Conservation (phyloP, 2,888 invertebrate species). For the Aphelenchoides bicaudatus region DNA sequence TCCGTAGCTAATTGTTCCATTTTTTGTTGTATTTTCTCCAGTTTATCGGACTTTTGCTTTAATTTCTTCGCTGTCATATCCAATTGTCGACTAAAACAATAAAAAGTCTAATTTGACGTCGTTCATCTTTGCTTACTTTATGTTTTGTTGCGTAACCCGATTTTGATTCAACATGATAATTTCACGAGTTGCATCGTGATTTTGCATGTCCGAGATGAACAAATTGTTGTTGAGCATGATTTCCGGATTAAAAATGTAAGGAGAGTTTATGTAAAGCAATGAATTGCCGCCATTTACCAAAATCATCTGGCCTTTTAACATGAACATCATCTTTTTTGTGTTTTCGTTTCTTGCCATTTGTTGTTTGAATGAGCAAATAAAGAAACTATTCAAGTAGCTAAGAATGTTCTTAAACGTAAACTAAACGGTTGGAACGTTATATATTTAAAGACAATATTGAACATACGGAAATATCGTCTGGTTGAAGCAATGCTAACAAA, state of each 20-base stretch:
- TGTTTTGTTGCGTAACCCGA: slow-evolving; percentile 53
- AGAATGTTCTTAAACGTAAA: slow-evolving; percentile 53
- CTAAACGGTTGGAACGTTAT: slow-evolving; percentile 24
- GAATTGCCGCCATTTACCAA: slow-evolving; percentile 46
- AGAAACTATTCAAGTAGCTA: slow-evolving; percentile 50
- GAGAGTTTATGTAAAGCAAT: slow-evolving; percentile 54
- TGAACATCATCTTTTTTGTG: slow-evolving; percentile 23
- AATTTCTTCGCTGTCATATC: slow-evolving; percentile 50
- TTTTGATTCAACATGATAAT: slow-evolving; percentile 56
- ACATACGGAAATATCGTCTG: slow-evolving; percentile 48
- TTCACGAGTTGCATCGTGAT: slow-evolving; percentile 57
- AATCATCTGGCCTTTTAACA: slow-evolving; percentile 45
- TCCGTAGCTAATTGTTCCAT: not conserved
- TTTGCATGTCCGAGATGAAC: slow-evolving; percentile 56
- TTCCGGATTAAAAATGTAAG: slow-evolving; percentile 52
- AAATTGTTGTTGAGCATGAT: slow-evolving; percentile 51
- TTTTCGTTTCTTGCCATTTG: slow-evolving; percentile 40
- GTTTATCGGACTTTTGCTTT: slow-evolving; percentile 5
- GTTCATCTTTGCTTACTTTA: slow-evolving; percentile 40
- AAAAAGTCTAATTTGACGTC: not conserved
- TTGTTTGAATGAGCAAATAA: slow-evolving; percentile 53
- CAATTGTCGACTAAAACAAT: slow-evolving; percentile 46
- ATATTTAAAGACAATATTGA: not conserved
- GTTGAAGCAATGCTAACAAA: slow-evolving; percentile 50
- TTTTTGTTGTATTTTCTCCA: not conserved